A percentile compares a stretch with the other conserved stretches of the same genome.
phyloP scores from a whole-genome alignment of 2,888 invertebrate species.

The Junonia oenone region DNA sequence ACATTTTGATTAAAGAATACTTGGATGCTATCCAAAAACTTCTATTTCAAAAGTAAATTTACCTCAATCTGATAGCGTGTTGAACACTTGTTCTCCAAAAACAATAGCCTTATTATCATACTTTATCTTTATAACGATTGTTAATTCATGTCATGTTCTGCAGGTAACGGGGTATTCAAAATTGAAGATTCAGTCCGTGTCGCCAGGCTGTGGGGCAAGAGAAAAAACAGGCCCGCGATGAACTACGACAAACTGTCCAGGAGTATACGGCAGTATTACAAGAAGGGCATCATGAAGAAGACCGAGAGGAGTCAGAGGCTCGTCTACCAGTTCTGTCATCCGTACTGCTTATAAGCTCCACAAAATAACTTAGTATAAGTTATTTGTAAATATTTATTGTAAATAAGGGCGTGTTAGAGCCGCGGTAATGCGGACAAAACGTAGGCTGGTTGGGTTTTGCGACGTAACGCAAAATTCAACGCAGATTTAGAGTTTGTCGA shows the following conservation, averaged over 20 bases:
- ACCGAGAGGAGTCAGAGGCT: slow-evolving; percentile 98
- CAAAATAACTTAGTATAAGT: slow-evolving; percentile 43
- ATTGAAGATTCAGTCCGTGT: slow-evolving; percentile 99
- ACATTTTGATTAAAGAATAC: neutral
- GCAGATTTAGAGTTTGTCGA: slow-evolving; percentile 50
- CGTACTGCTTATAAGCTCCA: slow-evolving; percentile 87
- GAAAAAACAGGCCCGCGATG: slow-evolving; percentile 99
- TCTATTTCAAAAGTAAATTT: slow-evolving; percentile 6
- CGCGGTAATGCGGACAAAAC: slow-evolving; percentile 73
- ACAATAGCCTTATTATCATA: slow-evolving; percentile 27
- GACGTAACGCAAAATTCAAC: slow-evolving; percentile 49
- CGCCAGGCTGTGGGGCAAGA: slow-evolving; percentile 97
- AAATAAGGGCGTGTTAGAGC: slow-evolving; percentile 48
- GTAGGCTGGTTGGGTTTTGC: slow-evolving; percentile 60
- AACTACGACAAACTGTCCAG: slow-evolving; percentile 99
- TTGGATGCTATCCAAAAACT: neutral
- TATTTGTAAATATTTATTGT: slow-evolving; percentile 55
- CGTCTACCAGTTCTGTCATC: slow-evolving; percentile 99
- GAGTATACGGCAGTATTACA: slow-evolving; percentile 98
- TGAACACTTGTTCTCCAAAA: slow-evolving; percentile 16
- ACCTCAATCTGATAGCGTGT: slow-evolving; percentile 12
- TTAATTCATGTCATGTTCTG: slow-evolving; percentile 54
- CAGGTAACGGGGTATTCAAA: slow-evolving; percentile 95
- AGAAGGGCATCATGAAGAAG: slow-evolving; percentile 99
- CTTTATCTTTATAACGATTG: slow-evolving; percentile 34